A percentile compares a stretch with the other conserved stretches of the same genome.
These are phyloP conservation scores for Chrosomus eos DNA, from an alignment of 2,797 vertebrate species.

Conservation along the genomic window DNA sequence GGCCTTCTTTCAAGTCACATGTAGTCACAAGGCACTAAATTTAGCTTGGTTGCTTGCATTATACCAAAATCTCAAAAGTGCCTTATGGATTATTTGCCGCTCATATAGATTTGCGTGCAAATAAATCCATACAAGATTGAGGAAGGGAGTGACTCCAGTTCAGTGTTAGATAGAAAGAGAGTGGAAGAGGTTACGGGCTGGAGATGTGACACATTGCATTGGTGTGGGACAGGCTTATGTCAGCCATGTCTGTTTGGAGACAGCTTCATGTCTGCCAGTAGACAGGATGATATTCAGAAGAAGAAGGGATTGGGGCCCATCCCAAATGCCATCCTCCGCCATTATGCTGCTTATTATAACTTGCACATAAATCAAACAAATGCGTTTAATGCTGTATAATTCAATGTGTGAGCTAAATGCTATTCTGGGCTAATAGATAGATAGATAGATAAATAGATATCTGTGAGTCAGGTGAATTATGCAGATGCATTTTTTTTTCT, in stretches of 20 bases:
- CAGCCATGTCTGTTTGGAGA: constrained; percentile 24
- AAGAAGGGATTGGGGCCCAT: not conserved
- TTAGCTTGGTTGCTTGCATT: not conserved
- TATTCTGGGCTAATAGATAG: too few relatives aligned
- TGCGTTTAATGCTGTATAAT: not conserved
- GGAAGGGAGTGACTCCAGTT: not conserved
- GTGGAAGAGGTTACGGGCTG: constrained; percentile 4
- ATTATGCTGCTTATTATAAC: not conserved
- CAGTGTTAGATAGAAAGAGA: not conserved
- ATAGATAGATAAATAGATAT: not conserved
- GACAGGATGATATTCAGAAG: constrained; percentile 1
- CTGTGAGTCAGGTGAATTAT: not conserved
- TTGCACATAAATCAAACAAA: not conserved
- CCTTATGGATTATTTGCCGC: not conserved
- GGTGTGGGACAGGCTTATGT: constrained; percentile 42
- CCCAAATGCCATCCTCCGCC: not conserved
- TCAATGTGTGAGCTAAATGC: not conserved
- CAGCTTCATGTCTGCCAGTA: constrained; percentile 6
- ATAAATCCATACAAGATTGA: not conserved
- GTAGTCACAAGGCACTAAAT: not conserved
- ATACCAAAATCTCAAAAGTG: not conserved
- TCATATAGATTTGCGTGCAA: not conserved
- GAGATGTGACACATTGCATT: constrained; percentile 31
- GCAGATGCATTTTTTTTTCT: not conserved
- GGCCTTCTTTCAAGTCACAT: not conserved